These are phyloP conservation scores for Drosophila paramelanica DNA, from an alignment of 2,888 invertebrate species.

Conservation along the genomic window DNA sequence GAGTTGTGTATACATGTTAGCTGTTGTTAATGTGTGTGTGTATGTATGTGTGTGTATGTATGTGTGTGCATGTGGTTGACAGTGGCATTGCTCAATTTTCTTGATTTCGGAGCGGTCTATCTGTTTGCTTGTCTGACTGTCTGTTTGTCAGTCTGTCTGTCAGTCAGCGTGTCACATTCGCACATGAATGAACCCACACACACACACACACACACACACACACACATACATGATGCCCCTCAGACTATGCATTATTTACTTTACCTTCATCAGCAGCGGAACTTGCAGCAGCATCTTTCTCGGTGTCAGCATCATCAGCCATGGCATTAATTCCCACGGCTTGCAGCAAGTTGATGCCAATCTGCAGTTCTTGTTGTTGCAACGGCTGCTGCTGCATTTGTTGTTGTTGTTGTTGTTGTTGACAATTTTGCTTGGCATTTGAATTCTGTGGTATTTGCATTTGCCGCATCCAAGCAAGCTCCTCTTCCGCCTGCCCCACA, in stretches of 20 bases:
- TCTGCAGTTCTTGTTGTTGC: slow-evolving; percentile 31
- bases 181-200: slow-evolving; percentile 62
- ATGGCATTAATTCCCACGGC: slow-evolving; percentile 73
- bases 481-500: slow-evolving; percentile 39
- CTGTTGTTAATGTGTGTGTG: slow-evolving; percentile 29
- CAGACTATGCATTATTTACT: slow-evolving; percentile 72
- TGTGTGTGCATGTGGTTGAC: slow-evolving; percentile 20
- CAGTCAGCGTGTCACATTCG: slow-evolving; percentile 61
- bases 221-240: slow-evolving; percentile 11
- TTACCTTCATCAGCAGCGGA: slow-evolving; percentile 81
- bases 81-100: slow-evolving; percentile 76
- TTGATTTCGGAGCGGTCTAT: slow-evolving; percentile 69
- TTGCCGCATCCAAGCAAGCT: slow-evolving; percentile 18
- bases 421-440: slow-evolving; percentile 70
- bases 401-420: slow-evolving; percentile 64
- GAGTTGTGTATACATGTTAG: not conserved
- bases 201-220: slow-evolving; percentile 9
- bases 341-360: slow-evolving; percentile 52
- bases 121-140: slow-evolving; percentile 37
- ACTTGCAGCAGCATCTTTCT: slow-evolving; percentile 65
- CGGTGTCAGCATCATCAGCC: slow-evolving; percentile 49
- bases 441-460: slow-evolving; percentile 74
- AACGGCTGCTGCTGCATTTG: slow-evolving; percentile 65
- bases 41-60: not conserved
- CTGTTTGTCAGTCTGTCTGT: slow-evolving; percentile 34